These are phyloP conservation scores for Drosophila recens DNA, from an alignment of 2,888 invertebrate genomes.

Conservation along the genomic window DNA sequence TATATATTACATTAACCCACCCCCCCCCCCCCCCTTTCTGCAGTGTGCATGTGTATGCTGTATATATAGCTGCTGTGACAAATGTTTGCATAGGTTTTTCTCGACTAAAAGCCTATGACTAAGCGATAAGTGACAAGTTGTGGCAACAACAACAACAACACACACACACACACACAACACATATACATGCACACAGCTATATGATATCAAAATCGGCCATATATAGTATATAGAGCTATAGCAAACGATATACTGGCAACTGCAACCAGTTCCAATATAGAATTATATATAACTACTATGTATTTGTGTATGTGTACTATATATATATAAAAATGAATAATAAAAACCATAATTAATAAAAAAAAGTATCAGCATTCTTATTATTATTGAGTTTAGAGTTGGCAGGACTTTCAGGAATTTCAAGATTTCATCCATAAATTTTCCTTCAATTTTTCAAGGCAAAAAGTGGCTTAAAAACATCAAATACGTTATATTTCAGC, in stretches of 20 bases:
- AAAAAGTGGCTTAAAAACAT: neutral
- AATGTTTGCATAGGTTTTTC: slow-evolving; percentile 84
- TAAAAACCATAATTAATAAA: slow-evolving; percentile 54
- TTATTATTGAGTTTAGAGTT: neutral
- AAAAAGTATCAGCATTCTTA: neutral
- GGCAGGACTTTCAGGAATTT: neutral
- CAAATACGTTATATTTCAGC: neutral
- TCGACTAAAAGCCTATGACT: slow-evolving; percentile 83
- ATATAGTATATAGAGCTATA: slow-evolving; percentile 68
- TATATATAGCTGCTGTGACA: slow-evolving; percentile 56
- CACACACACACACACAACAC: neutral
- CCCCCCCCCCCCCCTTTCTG: slow-evolving; percentile 8
- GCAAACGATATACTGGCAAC: slow-evolving; percentile 56
- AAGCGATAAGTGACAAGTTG: slow-evolving; percentile 51
- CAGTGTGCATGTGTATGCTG: slow-evolving; percentile 7
- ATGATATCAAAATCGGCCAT: slow-evolving; percentile 68
- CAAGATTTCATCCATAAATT: neutral
- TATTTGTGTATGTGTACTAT: slow-evolving; percentile 65
- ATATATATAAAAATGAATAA: slow-evolving; percentile 45
- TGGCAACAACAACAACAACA: slow-evolving; percentile 4
- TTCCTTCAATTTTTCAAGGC: neutral
- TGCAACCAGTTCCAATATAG: slow-evolving; percentile 52
- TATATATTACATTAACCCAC: slow-evolving; percentile 48
- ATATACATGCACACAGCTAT: slow-evolving; percentile 44
- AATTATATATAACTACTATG: slow-evolving; percentile 57